phyloP scores from a whole-genome alignment of 2,113 vertebrate species.

The Tinamus guttatus region DNA sequence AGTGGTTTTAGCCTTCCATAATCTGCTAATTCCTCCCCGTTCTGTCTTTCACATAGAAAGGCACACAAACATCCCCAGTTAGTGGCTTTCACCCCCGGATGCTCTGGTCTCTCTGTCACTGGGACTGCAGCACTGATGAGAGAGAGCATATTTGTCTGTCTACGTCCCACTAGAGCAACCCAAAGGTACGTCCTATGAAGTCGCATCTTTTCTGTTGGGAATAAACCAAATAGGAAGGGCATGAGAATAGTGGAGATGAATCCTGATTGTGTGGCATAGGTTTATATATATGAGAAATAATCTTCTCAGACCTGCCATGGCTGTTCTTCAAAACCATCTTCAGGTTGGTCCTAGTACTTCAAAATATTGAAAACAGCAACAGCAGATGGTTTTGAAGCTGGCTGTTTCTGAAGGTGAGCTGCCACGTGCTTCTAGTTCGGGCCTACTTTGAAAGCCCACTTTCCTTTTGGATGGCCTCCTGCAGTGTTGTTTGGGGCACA shows the following conservation, averaged over 20 bases:
- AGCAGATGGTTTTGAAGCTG: background rate
- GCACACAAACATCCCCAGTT: background rate
- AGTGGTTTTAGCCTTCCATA: background rate
- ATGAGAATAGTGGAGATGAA: background rate
- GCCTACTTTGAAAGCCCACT: background rate
- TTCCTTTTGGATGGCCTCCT: background rate
- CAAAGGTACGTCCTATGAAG: background rate
- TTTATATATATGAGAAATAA: background rate
- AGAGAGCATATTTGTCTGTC: background rate
- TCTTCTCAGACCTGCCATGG: background rate
- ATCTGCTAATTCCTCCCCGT: background rate
- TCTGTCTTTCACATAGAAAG: background rate
- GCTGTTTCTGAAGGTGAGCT: background rate
- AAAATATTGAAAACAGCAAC: background rate
- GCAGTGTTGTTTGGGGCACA: background rate
- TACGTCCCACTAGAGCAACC: background rate
- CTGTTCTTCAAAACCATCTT: background rate
- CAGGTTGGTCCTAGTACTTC: background rate
- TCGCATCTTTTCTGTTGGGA: background rate
- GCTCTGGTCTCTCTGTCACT: background rate
- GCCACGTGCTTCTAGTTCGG: background rate
- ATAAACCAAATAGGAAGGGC: background rate
- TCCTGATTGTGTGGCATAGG: background rate
- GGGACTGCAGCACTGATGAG: background rate
- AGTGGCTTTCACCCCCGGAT: background rate